Percentiles rank a stretch among this genome's conserved stretches.
Conservation (phyloP, 1,140 invertebrate species). For the Nasonia giraulti region DNA sequence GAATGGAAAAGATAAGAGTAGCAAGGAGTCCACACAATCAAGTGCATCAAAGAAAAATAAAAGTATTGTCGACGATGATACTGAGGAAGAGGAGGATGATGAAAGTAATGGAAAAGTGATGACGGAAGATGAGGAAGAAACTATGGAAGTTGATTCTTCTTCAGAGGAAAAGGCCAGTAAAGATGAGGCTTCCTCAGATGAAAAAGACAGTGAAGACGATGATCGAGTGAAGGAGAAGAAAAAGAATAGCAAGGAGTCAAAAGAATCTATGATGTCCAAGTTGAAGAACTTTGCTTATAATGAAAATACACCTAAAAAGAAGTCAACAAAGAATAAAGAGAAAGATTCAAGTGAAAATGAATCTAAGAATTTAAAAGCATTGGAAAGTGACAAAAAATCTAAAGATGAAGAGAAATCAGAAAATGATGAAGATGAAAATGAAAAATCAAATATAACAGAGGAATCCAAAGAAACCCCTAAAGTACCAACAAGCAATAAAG, state of each 20-base stretch:
- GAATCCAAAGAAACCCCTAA: slow-evolving; percentile 39
- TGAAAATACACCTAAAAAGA: neutral
- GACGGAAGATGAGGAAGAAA: neutral
- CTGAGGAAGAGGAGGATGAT: neutral
- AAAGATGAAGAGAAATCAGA: slow-evolving; percentile 49
- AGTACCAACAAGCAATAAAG: neutral
- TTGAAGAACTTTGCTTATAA: slow-evolving; percentile 34
- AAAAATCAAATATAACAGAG: slow-evolving; percentile 27
- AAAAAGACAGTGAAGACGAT: neutral
- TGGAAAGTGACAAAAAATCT: slow-evolving; percentile 41
- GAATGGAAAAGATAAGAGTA: slow-evolving; percentile 27
- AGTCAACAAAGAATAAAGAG: slow-evolving; percentile 1
- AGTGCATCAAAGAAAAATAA: slow-evolving; percentile 8
- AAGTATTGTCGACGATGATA: neutral
- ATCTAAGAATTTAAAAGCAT: slow-evolving; percentile 38
- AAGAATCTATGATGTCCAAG: neutral
- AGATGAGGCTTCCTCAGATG: neutral
- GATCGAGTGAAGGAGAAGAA: neutral
- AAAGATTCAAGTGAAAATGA: neutral
- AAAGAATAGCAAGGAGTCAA: neutral
- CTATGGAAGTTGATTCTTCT: neutral
- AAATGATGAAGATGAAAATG: slow-evolving; percentile 36
- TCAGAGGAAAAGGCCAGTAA: neutral
- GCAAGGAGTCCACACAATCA: neutral
- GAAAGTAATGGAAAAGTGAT: neutral